Percentiles rank a stretch among this genome's conserved stretches.
Evolutionary conservation across 2,888 invertebrate species (phyloP).

Genomic region (Horisme vitalbata): DNA sequence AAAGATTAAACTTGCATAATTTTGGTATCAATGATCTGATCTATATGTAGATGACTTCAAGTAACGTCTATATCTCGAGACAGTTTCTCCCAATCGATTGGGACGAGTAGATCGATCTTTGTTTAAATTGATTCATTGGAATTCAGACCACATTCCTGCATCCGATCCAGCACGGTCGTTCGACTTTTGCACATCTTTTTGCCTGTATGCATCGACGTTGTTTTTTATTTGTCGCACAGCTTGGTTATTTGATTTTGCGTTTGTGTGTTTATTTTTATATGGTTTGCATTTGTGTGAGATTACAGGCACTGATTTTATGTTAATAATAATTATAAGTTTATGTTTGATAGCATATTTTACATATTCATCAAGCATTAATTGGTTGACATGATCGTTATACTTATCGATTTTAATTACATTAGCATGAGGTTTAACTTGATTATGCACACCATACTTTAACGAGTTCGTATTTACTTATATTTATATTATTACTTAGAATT

Average conservation of each 20-base stretch:
- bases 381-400: slow-evolving; percentile 24
- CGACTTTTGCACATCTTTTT: slow-evolving; percentile 74
- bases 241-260: slow-evolving; percentile 50
- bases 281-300: slow-evolving; percentile 35
- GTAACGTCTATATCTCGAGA: slow-evolving; percentile 11
- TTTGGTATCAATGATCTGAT: slow-evolving; percentile 6
- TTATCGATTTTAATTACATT: slow-evolving; percentile 25
- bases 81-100: slow-evolving; percentile 23
- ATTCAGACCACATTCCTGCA: slow-evolving; percentile 70
- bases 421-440: slow-evolving; percentile 23
- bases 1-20: neutral
- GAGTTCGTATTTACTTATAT: no score
- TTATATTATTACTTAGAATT: no score
- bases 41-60: slow-evolving; percentile 9
- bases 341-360: slow-evolving; percentile 14
- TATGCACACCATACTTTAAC: slow-evolving; percentile 10
- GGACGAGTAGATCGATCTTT: slow-evolving; percentile 37
- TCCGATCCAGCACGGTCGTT: slow-evolving; percentile 56
- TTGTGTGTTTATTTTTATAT: slow-evolving; percentile 33
- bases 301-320: slow-evolving; percentile 37
- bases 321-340: slow-evolving; percentile 22
- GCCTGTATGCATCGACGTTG: slow-evolving; percentile 63
- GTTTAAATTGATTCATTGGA: slow-evolving; percentile 49
- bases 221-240: slow-evolving; percentile 63
- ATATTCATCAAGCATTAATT: slow-evolving; percentile 22